A percentile compares a stretch with the other conserved stretches of the same genome.
phyloP scores from a whole-genome alignment of 2,888 invertebrate species.

The Tipula lateralis region DNA sequence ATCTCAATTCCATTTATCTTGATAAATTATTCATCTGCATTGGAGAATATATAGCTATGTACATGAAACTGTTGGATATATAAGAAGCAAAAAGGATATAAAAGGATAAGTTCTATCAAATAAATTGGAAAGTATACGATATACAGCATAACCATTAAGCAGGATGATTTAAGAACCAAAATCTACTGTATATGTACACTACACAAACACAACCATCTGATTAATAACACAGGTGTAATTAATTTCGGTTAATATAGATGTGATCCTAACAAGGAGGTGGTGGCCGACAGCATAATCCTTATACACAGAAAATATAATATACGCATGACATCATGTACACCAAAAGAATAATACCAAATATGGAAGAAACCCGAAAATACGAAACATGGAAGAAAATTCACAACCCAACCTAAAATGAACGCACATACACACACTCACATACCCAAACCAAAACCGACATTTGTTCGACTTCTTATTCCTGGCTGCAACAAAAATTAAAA shows the following conservation, averaged over 20 bases:
- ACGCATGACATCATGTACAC: neutral
- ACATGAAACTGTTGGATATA: neutral
- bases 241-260: neutral
- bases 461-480: neutral
- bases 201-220: neutral
- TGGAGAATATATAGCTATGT: neutral
- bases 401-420: too few relatives aligned
- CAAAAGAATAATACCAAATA: neutral
- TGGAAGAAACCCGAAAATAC: neutral
- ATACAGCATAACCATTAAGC: neutral
- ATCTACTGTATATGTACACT: neutral
- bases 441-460: neutral
- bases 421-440: neutral
- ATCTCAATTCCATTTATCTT: constrained; percentile 11
- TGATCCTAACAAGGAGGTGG: neutral
- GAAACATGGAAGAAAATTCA: neutral
- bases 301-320: neutral
- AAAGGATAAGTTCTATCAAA: neutral
- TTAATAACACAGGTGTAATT: neutral
- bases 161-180: neutral
- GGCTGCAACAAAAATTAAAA: neutral
- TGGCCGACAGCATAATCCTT: neutral
- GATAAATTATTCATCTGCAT: constrained; percentile 24
- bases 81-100: neutral
- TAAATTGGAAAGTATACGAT: neutral